phyloP scores from a whole-genome alignment of 2,113 vertebrate genomes.

The Noturus placidus region DNA sequence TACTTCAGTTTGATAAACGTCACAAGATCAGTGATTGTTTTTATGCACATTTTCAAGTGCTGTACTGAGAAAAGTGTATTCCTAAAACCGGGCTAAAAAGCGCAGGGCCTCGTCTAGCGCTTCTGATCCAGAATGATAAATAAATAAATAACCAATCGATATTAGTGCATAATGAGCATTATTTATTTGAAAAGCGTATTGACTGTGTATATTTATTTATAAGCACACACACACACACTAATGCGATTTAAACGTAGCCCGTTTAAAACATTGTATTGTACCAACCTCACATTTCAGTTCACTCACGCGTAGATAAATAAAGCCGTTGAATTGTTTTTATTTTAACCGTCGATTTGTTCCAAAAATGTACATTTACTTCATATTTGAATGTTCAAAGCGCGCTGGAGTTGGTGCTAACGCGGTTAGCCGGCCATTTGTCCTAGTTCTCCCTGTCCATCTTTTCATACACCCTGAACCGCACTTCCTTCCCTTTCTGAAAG shows the following conservation, averaged over 20 bases:
- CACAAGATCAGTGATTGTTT: accelerated
- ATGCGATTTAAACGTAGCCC: no score
- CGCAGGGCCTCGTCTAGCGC: background rate
- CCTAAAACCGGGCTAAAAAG: background rate
- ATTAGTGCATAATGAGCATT: background rate
- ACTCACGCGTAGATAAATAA: background rate
- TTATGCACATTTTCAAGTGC: background rate
- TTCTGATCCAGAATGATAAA: background rate
- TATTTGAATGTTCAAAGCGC: background rate
- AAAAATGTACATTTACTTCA: no score
- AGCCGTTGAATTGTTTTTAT: no score
- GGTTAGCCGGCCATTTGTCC: conserved; percentile 17
- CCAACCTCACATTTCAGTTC: background rate
- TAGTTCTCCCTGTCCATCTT: background rate
- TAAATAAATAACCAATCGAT: background rate
- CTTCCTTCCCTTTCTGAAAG: background rate
- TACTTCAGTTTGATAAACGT: background rate
- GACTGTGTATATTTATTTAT: no score
- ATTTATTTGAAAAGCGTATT: background rate
- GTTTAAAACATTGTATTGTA: no score
- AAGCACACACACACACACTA: background rate
- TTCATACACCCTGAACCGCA: background rate
- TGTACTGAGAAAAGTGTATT: background rate
- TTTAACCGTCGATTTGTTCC: background rate
- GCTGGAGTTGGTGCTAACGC: background rate